These are phyloP conservation scores for Drosophila busckii DNA, from an alignment of 1,140 invertebrate species.

Conservation along the genomic window DNA sequence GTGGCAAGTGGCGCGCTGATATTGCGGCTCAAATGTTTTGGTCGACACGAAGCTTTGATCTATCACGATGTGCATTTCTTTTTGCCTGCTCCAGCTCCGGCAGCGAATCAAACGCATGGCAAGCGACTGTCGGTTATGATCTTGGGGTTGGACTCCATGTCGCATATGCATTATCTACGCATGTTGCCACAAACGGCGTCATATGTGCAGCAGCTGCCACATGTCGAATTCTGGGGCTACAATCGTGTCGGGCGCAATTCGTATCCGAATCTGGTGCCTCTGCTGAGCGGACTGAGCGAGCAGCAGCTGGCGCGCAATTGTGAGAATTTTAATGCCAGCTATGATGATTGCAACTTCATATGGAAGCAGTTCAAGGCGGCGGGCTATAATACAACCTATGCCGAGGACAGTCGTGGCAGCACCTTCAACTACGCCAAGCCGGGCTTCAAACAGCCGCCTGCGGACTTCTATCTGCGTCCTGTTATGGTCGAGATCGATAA, in stretches of 20 bases:
- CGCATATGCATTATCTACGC: constrained; percentile 88
- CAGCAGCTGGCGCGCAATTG: constrained; percentile 81
- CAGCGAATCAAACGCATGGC: not conserved
- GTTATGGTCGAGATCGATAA: constrained; percentile 32
- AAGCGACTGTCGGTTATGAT: constrained; percentile 82
- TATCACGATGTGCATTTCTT: constrained; percentile 26
- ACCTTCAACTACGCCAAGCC: constrained; percentile 2
- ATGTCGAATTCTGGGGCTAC: constrained; percentile 86
- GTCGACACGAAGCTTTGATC: not conserved
- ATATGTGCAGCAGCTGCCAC: constrained; percentile 81
- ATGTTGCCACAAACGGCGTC: constrained; percentile 85
- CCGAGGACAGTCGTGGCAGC: constrained; percentile 25
- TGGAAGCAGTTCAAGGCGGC: constrained; percentile 31
- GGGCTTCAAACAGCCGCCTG: not conserved
- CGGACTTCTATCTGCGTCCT: constrained; percentile 36
- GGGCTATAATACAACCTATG: constrained; percentile 34
- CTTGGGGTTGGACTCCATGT: constrained; percentile 90
- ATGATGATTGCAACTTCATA: constrained; percentile 7
- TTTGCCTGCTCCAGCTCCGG: not conserved
- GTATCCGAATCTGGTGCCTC: constrained; percentile 87
- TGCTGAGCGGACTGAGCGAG: constrained; percentile 83
- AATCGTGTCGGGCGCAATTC: constrained; percentile 90
- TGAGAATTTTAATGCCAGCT: constrained; percentile 71
- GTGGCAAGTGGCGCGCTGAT: not conserved
- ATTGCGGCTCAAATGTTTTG: constrained; percentile 1